Percentiles rank a stretch among this genome's conserved stretches.
phyloP scores from a whole-genome alignment of 2,797 vertebrate species.

The Rhinichthys osculus region DNA sequence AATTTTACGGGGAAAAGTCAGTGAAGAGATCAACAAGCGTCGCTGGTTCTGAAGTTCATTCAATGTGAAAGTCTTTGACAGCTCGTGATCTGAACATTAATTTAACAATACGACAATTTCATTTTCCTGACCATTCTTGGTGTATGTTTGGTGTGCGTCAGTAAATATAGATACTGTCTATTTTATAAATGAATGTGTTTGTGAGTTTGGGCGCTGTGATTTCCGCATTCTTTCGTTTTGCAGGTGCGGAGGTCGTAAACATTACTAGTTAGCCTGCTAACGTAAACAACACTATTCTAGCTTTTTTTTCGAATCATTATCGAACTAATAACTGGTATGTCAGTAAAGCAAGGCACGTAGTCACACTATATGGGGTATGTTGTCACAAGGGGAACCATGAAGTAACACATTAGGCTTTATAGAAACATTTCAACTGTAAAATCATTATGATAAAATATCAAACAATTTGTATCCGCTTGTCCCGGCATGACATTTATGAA shows the following conservation, averaged over 20 bases:
- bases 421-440: not conserved
- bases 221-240: constrained; percentile 43
- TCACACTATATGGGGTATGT: not conserved
- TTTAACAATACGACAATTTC: not conserved
- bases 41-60: not conserved
- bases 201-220: not conserved
- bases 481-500: too few species aligned
- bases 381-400: not conserved
- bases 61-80: constrained; percentile 7
- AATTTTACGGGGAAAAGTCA: not conserved
- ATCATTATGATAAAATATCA: not conserved
- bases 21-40: not conserved
- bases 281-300: not conserved
- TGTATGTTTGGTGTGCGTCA: not conserved
- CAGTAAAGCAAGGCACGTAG: not conserved
- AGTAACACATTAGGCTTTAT: not conserved
- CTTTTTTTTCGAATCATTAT: not conserved
- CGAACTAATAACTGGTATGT: not conserved
- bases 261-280: constrained; percentile 4
- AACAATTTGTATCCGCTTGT: not conserved
- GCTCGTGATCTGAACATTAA: not conserved
- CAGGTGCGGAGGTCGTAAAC: constrained; percentile 31
- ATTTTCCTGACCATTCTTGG: not conserved
- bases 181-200: not conserved
- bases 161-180: not conserved